These are phyloP conservation scores for Seriola rivoliana DNA, from an alignment of 2,113 vertebrate species.

Conservation along the genomic window DNA sequence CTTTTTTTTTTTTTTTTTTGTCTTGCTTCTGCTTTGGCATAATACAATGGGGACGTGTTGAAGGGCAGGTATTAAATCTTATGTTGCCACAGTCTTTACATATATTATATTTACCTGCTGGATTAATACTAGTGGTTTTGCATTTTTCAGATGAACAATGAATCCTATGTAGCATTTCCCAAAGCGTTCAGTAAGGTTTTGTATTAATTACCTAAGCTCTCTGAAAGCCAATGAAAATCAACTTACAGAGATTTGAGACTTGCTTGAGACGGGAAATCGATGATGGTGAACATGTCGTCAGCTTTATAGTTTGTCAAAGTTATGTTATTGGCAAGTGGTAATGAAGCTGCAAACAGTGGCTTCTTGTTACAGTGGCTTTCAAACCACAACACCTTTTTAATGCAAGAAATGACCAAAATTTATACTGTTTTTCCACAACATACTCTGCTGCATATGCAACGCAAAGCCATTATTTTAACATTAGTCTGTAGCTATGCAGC, in stretches of 20 bases:
- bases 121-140: background rate
- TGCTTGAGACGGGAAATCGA: conserved; percentile 19
- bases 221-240: conserved; percentile 24
- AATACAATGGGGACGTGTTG: background rate
- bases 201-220: conserved; percentile 13
- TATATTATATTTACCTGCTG: background rate
- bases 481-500: background rate
- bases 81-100: background rate
- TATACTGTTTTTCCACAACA: background rate
- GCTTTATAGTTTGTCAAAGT: conserved; percentile 27
- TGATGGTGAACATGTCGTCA: background rate
- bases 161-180: background rate
- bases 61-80: conserved; percentile 18
- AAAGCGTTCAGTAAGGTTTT: conserved; percentile 9
- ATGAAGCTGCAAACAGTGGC: background rate
- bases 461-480: background rate
- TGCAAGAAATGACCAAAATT: background rate
- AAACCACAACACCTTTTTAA: background rate
- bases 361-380: background rate
- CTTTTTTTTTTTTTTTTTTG: background rate
- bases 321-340: conserved; percentile 8
- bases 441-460: background rate
- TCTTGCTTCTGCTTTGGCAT: background rate
- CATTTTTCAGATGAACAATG: background rate
- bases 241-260: conserved; percentile 20